Conservation (phyloP, 2,113 vertebrate genomes). For the Mesocricetus auratus region DNA sequence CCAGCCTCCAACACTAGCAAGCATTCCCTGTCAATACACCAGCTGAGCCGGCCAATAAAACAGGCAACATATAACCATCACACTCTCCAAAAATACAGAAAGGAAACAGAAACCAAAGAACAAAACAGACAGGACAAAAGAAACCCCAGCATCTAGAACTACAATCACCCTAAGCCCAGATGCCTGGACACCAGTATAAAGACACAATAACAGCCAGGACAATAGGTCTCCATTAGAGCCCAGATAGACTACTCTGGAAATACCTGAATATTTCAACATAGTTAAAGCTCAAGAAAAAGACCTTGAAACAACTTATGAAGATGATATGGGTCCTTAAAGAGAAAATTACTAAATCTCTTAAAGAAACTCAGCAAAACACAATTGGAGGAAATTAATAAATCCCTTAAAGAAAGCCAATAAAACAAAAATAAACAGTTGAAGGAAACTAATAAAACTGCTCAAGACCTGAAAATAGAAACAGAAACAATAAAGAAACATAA, state of each 20-base stretch:
- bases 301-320: background rate
- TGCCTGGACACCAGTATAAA: background rate
- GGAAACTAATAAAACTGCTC: background rate
- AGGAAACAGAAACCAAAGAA: background rate
- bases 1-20: background rate
- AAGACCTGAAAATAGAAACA: background rate
- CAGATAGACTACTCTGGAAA: background rate
- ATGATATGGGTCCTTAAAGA: background rate
- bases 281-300: background rate
- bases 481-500: background rate
- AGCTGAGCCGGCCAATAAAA: background rate
- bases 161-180: background rate
- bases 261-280: background rate
- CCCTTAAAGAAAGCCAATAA: background rate
- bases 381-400: background rate
- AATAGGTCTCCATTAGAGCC: background rate
- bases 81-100: background rate
- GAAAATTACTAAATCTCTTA: background rate
- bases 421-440: background rate
- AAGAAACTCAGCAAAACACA: background rate
- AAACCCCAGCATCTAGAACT: background rate
- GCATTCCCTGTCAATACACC: background rate
- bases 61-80: background rate
- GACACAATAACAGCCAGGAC: background rate
- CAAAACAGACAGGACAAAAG: background rate